Percentiles rank a stretch among this genome's conserved stretches.
Evolutionary conservation across 1,140 invertebrate species (phyloP).

Genomic region (Amphibalanus amphitrite): DNA sequence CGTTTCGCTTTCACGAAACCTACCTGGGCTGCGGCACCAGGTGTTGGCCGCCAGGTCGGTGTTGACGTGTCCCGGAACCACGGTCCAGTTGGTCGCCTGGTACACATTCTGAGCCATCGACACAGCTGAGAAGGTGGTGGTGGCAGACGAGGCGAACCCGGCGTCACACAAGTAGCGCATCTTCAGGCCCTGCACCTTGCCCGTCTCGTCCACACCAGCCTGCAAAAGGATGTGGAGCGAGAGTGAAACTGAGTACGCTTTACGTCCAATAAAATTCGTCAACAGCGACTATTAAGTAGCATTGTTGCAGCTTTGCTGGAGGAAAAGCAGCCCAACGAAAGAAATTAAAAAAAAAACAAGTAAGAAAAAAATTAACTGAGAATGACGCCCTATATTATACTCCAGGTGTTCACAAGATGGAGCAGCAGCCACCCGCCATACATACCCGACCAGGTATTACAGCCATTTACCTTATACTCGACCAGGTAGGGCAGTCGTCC

Average conservation of each 20-base stretch:
- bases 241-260: too few relatives aligned
- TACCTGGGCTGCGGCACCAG: slow-evolving; percentile 40
- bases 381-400: too few relatives aligned
- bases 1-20: background rate
- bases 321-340: too few relatives aligned
- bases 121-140: slow-evolving; percentile 26
- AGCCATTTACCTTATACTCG: slow-evolving; percentile 41
- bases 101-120: slow-evolving; percentile 32
- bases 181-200: slow-evolving; percentile 43
- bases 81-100: slow-evolving; percentile 30
- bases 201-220: slow-evolving; percentile 37
- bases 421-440: too few relatives aligned
- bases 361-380: too few relatives aligned
- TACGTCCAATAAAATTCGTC: too few relatives aligned
- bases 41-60: slow-evolving; percentile 45
- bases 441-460: too few relatives aligned
- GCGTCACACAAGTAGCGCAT: slow-evolving; percentile 44
- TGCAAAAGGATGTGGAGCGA: too few relatives aligned
- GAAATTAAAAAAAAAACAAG: too few relatives aligned
- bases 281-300: too few relatives aligned
- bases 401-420: too few relatives aligned
- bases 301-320: too few relatives aligned
- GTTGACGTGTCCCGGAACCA: slow-evolving; percentile 32
- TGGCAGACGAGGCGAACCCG: slow-evolving; percentile 36
- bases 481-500: slow-evolving; percentile 38